phyloP scores from a whole-genome alignment of 2,113 vertebrate species.

The Sylvia atricapilla region DNA sequence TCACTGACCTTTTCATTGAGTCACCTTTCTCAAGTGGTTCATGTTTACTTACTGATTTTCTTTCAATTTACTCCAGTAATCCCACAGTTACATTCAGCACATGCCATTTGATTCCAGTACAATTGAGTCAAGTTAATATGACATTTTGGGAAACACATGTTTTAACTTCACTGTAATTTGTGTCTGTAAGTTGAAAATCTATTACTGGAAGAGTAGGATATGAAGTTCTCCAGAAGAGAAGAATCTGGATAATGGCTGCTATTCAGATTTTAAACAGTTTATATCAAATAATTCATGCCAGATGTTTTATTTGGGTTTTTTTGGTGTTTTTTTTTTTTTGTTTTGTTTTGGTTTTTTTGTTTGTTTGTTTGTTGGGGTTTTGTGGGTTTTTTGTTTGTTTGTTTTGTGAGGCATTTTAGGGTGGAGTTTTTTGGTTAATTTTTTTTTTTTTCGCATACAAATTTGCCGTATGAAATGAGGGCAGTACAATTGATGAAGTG shows the following conservation, averaged over 20 bases:
- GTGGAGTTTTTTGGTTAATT: neutral
- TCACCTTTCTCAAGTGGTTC: neutral
- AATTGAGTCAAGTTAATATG: neutral
- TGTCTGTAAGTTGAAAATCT: neutral
- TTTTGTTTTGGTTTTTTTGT: too few species aligned
- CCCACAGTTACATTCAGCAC: neutral
- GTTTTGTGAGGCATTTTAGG: neutral
- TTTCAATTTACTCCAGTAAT: neutral
- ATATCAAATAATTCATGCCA: neutral
- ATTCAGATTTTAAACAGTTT: neutral
- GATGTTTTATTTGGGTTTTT: neutral
- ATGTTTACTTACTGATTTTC: neutral
- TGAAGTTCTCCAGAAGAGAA: neutral
- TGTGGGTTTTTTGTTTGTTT: too few species aligned
- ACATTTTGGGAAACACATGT: neutral
- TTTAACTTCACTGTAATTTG: neutral
- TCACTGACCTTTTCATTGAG: slow-evolving; percentile 6
- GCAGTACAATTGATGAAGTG: neutral
- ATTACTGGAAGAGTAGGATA: neutral
- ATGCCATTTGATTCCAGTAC: neutral
- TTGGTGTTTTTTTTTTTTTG: too few species aligned
- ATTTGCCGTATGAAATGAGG: neutral
- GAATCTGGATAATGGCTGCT: neutral
- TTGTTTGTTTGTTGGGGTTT: neutral
- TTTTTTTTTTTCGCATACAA: neutral